Base-by-base conservation (phyloP, 1,140 invertebrate species). In the Eumaeus atala region DNA sequence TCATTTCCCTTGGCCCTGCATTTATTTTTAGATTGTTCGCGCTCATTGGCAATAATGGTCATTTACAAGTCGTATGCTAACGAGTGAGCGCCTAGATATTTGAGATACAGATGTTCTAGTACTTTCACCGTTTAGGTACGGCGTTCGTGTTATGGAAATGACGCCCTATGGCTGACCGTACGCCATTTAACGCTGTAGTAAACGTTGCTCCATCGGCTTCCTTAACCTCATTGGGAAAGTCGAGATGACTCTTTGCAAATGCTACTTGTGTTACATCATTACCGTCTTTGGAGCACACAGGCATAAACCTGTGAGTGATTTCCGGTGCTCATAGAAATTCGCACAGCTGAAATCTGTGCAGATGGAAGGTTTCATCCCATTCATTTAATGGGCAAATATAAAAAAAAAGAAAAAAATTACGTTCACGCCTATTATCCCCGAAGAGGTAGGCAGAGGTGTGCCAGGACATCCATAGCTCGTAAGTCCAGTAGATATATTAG, bases 1-100 rank as follows among this genome's bases (percentile, higher is more conserved):
- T 44, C 38, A 40, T 44, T 44, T 44, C 40, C 40, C 40, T 44
- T 44, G 40, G 40, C 40, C 40, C 40, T 44, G 6, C 40, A 16
- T 44, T 44, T 44, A 44, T 44, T 44, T 44, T 44, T 44, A 44
- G 40, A 40, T 40, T 40, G 38, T 40, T 40, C 14, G 14, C 40
- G 12, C 40, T 44, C 40, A 44, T 44, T 44, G 40, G 40, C 2
- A 28, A 44, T 16, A 44, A 44, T 44, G 17, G 40, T 44, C 40
- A 44, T 44, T 44, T 44, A 16, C 40, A 2, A 28, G 40, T 44
- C 40, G 38, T 12, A 40, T 40, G 38, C 10, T 44, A 44, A 44
- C 40, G n/a, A 44, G 40, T 16, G 11, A 12, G 38, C 12, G 14
- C 16, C 12, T 28, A 14, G 40, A 44, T 44, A 44, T 14, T 44